Evolutionary conservation across 2,797 vertebrate genomes (phyloP), one percentile per base, ranked within the genome.

Genomic region (Meriones psammophilus): DNA sequence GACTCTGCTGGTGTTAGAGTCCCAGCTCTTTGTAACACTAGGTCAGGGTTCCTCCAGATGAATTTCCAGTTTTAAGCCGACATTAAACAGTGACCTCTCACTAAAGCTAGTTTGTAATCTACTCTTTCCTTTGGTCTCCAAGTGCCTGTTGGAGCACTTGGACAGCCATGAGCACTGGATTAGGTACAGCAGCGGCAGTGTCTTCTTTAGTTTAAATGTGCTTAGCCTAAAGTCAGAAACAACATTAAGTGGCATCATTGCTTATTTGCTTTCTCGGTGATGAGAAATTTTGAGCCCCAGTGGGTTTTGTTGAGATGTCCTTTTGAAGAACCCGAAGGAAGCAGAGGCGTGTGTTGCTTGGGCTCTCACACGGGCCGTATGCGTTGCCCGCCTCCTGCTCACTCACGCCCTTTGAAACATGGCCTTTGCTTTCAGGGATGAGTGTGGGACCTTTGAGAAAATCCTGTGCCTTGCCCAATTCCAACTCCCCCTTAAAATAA

Each of bases 1-100:
- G 85, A 42, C 60, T 64, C 76, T n/a, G 20, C 89, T 77, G 73
- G 71, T 58, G 2, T 88, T 77, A 86, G 90, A 80, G 84, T 60
- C 78, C 46, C 68, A 74, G 54, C 36, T 95, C 74, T 93, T 60
- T 56, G 10, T 81, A 77, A 71, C 24, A 84, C 7, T 39, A 79
- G 90, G 73, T 18, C n/a, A 80, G 69, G 33, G 36, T 83, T 91
- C 46, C 81, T 93, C 56, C 80, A 92, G 28, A 26, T 93, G 69
- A 94, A 95, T 78, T 88, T 87, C 17, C 22, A 58, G 66, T 93
- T 92, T 91, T 88, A 93, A 80, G 33, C 39, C 88, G 74, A 77
- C 8, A 14, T 77, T 88, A 74, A 87, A 96, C 78, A 76, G 2
- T 3, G 86, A 18, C 62, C 50, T 95, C 54, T 94, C 95, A 39